Conservation (phyloP, 1,140 invertebrate species). For the Delia radicum region DNA sequence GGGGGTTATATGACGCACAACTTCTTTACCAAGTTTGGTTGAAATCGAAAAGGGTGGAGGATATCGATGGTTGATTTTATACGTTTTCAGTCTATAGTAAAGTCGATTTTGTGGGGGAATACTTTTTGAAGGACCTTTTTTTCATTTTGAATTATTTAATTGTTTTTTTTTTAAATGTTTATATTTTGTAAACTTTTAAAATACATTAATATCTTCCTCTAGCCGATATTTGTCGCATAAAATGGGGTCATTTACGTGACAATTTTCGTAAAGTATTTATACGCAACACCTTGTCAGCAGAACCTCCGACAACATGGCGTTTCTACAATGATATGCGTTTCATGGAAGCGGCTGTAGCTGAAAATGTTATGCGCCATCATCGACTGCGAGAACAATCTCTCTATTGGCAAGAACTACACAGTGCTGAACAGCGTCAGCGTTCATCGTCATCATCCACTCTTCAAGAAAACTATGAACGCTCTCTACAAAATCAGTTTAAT, state of each 20-base stretch:
- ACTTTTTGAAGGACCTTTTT: too few relatives aligned
- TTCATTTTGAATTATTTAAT: neutral
- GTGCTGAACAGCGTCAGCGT: neutral
- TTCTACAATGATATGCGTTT: conserved; percentile 52
- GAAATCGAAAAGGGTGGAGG: too few relatives aligned
- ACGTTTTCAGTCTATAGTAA: too few relatives aligned
- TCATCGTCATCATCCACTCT: neutral
- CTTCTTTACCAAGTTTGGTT: too few relatives aligned
- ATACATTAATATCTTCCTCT: neutral
- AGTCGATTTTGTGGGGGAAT: too few relatives aligned
- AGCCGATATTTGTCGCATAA: conserved; percentile 49
- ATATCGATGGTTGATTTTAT: too few relatives aligned
- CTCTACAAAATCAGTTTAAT: conserved; percentile 5
- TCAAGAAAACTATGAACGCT: neutral
- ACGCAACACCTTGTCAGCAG: conserved; percentile 47
- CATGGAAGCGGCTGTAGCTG: conserved; percentile 47
- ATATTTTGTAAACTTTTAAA: too few relatives aligned
- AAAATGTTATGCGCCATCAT: conserved; percentile 46
- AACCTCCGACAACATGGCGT: conserved; percentile 47
- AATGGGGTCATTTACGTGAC: conserved; percentile 48
- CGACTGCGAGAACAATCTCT: conserved; percentile 24
- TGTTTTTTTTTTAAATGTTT: neutral
- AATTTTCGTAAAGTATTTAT: conserved; percentile 52
- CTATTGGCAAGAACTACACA: conserved; percentile 9
- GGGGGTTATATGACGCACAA: too few relatives aligned